Percentiles rank a stretch among this genome's conserved stretches.
Evolutionary conservation across 2,888 invertebrate genomes (phyloP).

Genomic region (Lasioglossum leucozonium): DNA sequence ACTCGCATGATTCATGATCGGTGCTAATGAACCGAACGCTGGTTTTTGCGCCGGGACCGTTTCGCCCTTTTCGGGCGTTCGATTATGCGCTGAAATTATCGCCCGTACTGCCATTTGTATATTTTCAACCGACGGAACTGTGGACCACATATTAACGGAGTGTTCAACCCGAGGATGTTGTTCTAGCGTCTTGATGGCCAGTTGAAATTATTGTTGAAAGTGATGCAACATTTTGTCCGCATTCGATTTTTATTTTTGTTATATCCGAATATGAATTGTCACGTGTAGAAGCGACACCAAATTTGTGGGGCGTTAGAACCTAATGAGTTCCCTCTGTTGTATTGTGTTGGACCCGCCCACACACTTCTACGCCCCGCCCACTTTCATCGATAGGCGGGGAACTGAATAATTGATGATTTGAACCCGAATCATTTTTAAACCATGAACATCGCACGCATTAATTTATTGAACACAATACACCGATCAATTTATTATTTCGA

Average conservation of each 20-base stretch:
- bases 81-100: constrained; percentile 6
- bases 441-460: no score
- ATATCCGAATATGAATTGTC: neutral
- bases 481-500: no score
- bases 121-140: neutral
- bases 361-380: neutral
- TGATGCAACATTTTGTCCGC: no score
- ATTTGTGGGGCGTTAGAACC: neutral
- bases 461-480: no score
- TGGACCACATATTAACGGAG: neutral
- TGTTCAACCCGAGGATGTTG: neutral
- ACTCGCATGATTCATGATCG: constrained; percentile 49
- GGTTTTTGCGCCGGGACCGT: neutral
- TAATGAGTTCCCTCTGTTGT: neutral
- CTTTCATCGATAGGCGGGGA: neutral
- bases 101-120: neutral
- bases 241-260: neutral
- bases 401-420: neutral
- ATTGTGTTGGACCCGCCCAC: neutral
- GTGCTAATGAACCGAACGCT: constrained; percentile 49
- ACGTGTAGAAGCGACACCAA: neutral
- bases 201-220: no score
- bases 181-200: no score
- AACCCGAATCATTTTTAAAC: no score
- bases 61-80: neutral